Evolutionary conservation across 2,888 invertebrate genomes (phyloP).

Genomic region (Flabesymbios commensalis): DNA sequence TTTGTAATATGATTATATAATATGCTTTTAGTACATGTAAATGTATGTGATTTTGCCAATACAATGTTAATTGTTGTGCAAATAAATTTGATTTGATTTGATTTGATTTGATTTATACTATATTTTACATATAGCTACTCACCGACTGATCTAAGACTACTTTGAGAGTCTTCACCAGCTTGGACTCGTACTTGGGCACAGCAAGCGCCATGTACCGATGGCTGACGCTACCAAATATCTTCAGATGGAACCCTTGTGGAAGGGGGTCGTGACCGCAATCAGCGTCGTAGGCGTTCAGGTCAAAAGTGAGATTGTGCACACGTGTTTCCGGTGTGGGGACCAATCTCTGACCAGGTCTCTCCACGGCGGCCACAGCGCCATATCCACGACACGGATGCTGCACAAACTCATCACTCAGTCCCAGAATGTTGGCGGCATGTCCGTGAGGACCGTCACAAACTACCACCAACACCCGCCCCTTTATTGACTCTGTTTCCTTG

Average conservation of each 20-base stretch:
- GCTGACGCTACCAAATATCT: slow-evolving; percentile 52
- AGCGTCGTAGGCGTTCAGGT: slow-evolving; percentile 48
- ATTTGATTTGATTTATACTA: neutral
- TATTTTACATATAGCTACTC: slow-evolving; percentile 33
- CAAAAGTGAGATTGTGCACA: slow-evolving; percentile 50
- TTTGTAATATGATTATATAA: too few relatives aligned
- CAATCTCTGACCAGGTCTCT: slow-evolving; percentile 40
- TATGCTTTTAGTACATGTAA: too few relatives aligned
- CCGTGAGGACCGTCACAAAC: slow-evolving; percentile 52
- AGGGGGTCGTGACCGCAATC: slow-evolving; percentile 34
- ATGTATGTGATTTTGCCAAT: too few relatives aligned
- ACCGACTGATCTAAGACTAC: slow-evolving; percentile 56
- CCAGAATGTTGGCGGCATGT: slow-evolving; percentile 44
- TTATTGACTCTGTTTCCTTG: slow-evolving; percentile 39
- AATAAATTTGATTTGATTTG: neutral
- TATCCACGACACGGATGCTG: slow-evolving; percentile 48
- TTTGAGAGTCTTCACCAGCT: slow-evolving; percentile 48
- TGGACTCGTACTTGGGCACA: slow-evolving; percentile 52
- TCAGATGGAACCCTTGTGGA: slow-evolving; percentile 44
- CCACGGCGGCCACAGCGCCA: slow-evolving; percentile 53
- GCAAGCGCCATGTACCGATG: slow-evolving; percentile 51
- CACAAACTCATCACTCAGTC: slow-evolving; percentile 50
- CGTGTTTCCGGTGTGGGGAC: slow-evolving; percentile 33
- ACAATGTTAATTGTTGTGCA: too few relatives aligned
- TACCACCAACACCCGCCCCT: slow-evolving; percentile 48